Evolutionary conservation across 2,888 invertebrate species (phyloP).

Genomic region (Macrophya alboannulata): DNA sequence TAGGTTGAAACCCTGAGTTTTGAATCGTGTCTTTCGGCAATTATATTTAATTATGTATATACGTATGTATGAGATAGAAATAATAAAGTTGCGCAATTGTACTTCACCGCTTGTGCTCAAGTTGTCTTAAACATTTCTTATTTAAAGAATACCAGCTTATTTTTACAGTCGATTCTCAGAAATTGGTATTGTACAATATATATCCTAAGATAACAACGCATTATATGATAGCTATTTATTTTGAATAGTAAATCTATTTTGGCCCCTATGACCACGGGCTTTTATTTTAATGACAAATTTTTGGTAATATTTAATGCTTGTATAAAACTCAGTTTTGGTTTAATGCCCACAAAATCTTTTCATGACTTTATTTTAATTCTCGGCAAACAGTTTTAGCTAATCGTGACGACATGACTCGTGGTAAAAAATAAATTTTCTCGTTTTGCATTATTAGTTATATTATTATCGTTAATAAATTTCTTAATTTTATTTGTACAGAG

Average conservation of each 20-base stretch:
- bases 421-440: slow-evolving; percentile 53
- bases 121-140: slow-evolving; percentile 17
- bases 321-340: slow-evolving; percentile 52
- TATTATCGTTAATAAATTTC: slow-evolving; percentile 36
- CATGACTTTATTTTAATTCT: not conserved
- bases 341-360: slow-evolving; percentile 51
- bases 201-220: slow-evolving; percentile 21
- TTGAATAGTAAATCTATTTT: slow-evolving; percentile 47
- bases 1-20: slow-evolving; percentile 47
- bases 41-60: slow-evolving; percentile 9
- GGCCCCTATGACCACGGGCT: slow-evolving; percentile 52
- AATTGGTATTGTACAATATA: slow-evolving; percentile 19
- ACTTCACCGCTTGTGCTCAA: slow-evolving; percentile 51
- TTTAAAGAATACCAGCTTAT: slow-evolving; percentile 32
- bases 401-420: slow-evolving; percentile 8
- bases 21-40: slow-evolving; percentile 27
- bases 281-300: slow-evolving; percentile 49
- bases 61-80: slow-evolving; percentile 26
- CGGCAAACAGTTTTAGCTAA: slow-evolving; percentile 35
- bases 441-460: slow-evolving; percentile 35
- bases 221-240: slow-evolving; percentile 37
- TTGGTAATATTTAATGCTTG: slow-evolving; percentile 46
- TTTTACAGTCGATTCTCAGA: slow-evolving; percentile 25
- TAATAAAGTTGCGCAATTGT: slow-evolving; percentile 37
- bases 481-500: slow-evolving; percentile 60